Evolutionary conservation across 1,140 invertebrate species (phyloP).

Genomic region (Eciton burchellii): DNA sequence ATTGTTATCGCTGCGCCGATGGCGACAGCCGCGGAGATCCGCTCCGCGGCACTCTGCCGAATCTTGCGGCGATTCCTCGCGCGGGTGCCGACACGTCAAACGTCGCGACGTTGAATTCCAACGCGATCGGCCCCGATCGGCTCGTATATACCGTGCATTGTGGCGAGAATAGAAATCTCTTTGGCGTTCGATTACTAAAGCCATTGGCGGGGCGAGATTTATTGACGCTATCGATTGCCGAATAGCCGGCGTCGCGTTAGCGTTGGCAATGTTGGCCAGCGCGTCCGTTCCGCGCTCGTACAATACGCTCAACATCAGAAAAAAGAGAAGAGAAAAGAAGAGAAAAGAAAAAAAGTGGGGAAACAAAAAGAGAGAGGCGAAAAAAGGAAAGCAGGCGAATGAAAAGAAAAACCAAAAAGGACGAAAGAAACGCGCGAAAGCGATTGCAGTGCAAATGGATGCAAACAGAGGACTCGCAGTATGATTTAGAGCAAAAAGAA

Average conservation of each 20-base stretch:
- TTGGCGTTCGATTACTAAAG: slow-evolving; percentile 59
- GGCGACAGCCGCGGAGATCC: slow-evolving; percentile 44
- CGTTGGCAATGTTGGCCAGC: slow-evolving; percentile 46
- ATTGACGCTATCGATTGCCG: slow-evolving; percentile 60
- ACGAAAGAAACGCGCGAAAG: slow-evolving; percentile 46
- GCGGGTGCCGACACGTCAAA: not conserved
- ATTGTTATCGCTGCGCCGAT: slow-evolving; percentile 51
- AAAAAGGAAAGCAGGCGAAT: too few species aligned
- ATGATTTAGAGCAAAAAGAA: slow-evolving; percentile 31
- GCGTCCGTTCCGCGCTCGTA: slow-evolving; percentile 47
- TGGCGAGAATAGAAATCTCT: slow-evolving; percentile 60
- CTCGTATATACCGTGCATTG: slow-evolving; percentile 49
- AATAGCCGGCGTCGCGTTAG: slow-evolving; percentile 24
- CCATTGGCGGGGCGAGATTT: slow-evolving; percentile 55
- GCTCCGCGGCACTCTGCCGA: slow-evolving; percentile 49
- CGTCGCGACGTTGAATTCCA: not conserved
- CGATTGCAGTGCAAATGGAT: slow-evolving; percentile 52
- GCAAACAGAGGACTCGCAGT: slow-evolving; percentile 57
- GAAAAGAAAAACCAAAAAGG: too few species aligned
- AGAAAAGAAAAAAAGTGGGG: too few species aligned
- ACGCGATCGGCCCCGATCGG: slow-evolving; percentile 19
- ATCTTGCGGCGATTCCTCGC: slow-evolving; percentile 44
- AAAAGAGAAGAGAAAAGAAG: too few species aligned
- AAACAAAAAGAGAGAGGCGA: too few species aligned
- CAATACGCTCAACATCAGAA: slow-evolving; percentile 54